Base-by-base conservation (phyloP, 2,888 invertebrate species). In the Leptothorax acervorum region DNA sequence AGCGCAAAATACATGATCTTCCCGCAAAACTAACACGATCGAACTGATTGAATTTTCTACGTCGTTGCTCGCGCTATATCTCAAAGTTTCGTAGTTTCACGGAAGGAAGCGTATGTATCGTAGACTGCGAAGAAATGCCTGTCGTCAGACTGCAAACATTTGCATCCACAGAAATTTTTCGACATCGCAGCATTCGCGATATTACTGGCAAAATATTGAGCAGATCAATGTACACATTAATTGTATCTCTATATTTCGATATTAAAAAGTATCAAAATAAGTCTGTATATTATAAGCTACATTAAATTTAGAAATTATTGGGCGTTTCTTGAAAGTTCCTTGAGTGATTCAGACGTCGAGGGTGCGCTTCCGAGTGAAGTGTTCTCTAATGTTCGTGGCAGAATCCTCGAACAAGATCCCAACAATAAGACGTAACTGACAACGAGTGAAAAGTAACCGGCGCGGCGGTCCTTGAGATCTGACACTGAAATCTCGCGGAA, bases 31-130 rank as follows among this genome's bases (percentile, higher is more conserved):
- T 85, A 81, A 84, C 87, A 66, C 88, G 89, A 88, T 84, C 76
- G 88, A 82, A 74, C 76, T 86, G 88, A 89, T 89, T 86, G 89
- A 88, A 88, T 89, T 87, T 89, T 89, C 85, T 86, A 68, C 76
- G 74, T 86, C 89, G 86, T 74, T 85, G 86, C 75, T 60, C 45
- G 63, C 35, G 55, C 71, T 88, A 86, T 89, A 86, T 74, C 85
- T 86, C 85, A 81, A 86, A 88, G 85, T 89, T 89, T 65, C 66
- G 82, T 39, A 79, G 73, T 71, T 79, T 79, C 60, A 35, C 48
- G 39, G 18, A 73, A 83, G 60, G 51, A 66, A 60, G 23, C 48
- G 48, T 71, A 71, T 28, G 48, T 60, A 60, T 79, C 45, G 45
- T 79, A 48, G 35, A 35, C 60, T 60, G 18, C 11, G 60, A 79